Conservation (phyloP, 92 coral and sea anemone genomes). For the Scolanthus callimorphus region DNA sequence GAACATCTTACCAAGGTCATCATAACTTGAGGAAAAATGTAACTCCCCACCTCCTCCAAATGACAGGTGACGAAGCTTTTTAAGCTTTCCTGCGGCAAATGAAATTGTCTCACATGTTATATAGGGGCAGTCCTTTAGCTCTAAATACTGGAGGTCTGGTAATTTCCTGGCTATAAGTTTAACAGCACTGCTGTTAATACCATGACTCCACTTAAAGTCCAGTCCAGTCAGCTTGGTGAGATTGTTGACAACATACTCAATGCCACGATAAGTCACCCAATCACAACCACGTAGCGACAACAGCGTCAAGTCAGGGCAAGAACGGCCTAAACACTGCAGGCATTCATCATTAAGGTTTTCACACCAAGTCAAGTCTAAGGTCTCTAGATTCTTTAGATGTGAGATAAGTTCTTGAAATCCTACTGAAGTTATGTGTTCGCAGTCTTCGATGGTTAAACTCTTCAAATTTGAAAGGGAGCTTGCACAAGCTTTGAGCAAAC, state of each 20-base stretch:
- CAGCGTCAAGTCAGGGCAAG: constrained; percentile 63
- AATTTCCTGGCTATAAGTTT: constrained; percentile 65
- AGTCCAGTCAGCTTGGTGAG: constrained; percentile 59
- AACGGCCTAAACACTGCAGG: constrained; percentile 43
- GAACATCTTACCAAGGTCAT: constrained; percentile 71
- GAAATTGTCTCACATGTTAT: constrained; percentile 78
- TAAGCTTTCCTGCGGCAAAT: constrained; percentile 58
- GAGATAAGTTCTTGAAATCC: constrained; percentile 70
- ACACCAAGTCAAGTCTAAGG: constrained; percentile 81
- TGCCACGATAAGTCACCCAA: constrained; percentile 74
- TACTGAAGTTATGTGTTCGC: constrained; percentile 69
- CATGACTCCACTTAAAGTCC: constrained; percentile 87
- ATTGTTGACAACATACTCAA: constrained; percentile 58
- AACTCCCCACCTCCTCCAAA: constrained; percentile 86
- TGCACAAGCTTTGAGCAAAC: constrained; percentile 71
- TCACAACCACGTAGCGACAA: constrained; percentile 83
- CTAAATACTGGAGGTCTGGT: constrained; percentile 64
- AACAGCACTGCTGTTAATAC: constrained; percentile 59
- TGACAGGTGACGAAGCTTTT: constrained; percentile 62
- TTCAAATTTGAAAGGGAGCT: constrained; percentile 60
- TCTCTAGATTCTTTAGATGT: constrained; percentile 61
- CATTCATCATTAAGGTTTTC: constrained; percentile 78
- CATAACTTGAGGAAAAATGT: constrained; percentile 61
- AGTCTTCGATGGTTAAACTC: constrained; percentile 73
- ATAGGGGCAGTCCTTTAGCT: constrained; percentile 76